These are phyloP conservation scores for Physocephala rufipes DNA, from an alignment of 2,888 invertebrate genomes.

Conservation along the genomic window DNA sequence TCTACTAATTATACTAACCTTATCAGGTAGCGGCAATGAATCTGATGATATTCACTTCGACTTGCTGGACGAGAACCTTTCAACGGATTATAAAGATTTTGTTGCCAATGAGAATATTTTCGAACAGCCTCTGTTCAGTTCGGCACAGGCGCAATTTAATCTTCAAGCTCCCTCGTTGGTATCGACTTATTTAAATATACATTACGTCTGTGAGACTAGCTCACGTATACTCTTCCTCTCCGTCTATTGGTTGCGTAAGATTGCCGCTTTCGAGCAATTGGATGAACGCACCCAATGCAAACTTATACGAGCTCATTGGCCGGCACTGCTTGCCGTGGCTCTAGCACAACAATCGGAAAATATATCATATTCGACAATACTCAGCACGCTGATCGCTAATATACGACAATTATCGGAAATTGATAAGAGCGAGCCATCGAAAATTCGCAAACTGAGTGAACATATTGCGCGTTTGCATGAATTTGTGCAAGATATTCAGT, in stretches of 20 bases:
- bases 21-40: slow-evolving; percentile 46
- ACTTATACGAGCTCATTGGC: slow-evolving; percentile 89
- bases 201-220: slow-evolving; percentile 95
- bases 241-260: slow-evolving; percentile 88
- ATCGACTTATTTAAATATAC: slow-evolving; percentile 89
- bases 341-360: slow-evolving; percentile 88
- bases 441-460: slow-evolving; percentile 79
- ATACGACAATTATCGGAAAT: slow-evolving; percentile 63
- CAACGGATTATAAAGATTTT: slow-evolving; percentile 50
- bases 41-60: slow-evolving; percentile 54
- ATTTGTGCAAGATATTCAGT: slow-evolving; percentile 78
- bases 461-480: slow-evolving; percentile 85
- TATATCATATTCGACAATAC: slow-evolving; percentile 80
- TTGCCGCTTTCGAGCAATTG: slow-evolving; percentile 83
- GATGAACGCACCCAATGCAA: slow-evolving; percentile 85
- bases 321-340: slow-evolving; percentile 89
- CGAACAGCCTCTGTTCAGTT: slow-evolving; percentile 74
- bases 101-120: slow-evolving; percentile 58
- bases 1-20: no score
- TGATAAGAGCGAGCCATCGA: slow-evolving; percentile 80
- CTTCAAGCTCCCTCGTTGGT: slow-evolving; percentile 81
- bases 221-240: slow-evolving; percentile 89
- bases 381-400: slow-evolving; percentile 79
- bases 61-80: slow-evolving; percentile 39
- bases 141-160: slow-evolving; percentile 77